Percentiles rank a stretch among this genome's conserved stretches.
Conservation (phyloP, 2,888 invertebrate species). For the Nephrotoma guestfalica region DNA sequence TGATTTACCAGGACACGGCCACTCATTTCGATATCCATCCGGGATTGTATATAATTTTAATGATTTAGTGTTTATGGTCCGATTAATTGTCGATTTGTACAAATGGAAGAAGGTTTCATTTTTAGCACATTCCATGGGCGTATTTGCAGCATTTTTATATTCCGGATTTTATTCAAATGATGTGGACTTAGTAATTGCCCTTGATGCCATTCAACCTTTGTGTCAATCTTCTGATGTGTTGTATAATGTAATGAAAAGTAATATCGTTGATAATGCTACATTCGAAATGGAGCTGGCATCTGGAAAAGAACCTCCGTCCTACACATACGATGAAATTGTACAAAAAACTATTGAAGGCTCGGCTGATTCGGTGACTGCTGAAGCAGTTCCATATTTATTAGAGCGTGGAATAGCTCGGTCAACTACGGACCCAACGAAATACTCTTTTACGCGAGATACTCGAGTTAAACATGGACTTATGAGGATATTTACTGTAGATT, state of each 20-base stretch:
- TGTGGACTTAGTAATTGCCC: constrained; percentile 27
- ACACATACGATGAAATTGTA: constrained; percentile 45
- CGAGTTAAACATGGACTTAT: constrained; percentile 35
- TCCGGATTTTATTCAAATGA: constrained; percentile 39
- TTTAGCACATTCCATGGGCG: constrained; percentile 55
- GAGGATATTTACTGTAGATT: constrained; percentile 22
- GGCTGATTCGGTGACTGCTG: constrained; percentile 39
- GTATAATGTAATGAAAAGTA: constrained; percentile 17
- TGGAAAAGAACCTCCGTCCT: constrained; percentile 36
- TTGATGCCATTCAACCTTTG: constrained; percentile 27
- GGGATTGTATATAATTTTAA: constrained; percentile 36
- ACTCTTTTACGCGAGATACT: constrained; percentile 44
- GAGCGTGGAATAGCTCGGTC: constrained; percentile 43
- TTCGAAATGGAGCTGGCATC: constrained; percentile 27
- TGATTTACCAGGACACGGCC: constrained; percentile 60
- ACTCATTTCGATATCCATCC: constrained; percentile 49
- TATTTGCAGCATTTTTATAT: constrained; percentile 44
- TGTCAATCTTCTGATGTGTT: constrained; percentile 14
- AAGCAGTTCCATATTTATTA: constrained; percentile 39
- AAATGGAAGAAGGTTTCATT: constrained; percentile 55
- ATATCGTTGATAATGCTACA: constrained; percentile 26
- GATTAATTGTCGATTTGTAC: constrained; percentile 45
- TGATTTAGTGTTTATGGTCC: constrained; percentile 35
- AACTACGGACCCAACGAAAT: constrained; percentile 40
- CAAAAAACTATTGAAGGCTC: constrained; percentile 42